Evolutionary conservation across 2,113 vertebrate genomes (phyloP).

Genomic region (Pteronura brasiliensis): DNA sequence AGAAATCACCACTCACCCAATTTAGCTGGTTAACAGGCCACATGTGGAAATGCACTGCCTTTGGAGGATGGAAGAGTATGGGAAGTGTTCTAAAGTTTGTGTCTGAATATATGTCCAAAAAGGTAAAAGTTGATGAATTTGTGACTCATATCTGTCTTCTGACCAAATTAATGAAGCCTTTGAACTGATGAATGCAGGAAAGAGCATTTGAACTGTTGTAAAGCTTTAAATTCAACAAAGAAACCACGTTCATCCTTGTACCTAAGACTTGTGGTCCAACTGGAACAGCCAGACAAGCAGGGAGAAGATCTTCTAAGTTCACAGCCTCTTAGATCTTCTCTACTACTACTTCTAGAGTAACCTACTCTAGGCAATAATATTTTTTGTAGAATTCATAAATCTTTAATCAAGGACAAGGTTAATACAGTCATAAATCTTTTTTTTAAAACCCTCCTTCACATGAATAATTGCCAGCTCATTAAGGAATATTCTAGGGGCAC

Average conservation of each 20-base stretch:
- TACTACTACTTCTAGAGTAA: not conserved
- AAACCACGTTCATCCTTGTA: not conserved
- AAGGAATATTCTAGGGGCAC: not conserved
- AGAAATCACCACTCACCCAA: constrained; percentile 87
- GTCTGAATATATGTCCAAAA: constrained; percentile 83
- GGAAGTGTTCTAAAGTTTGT: constrained; percentile 86
- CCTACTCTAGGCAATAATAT: not conserved
- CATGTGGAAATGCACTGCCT: constrained; percentile 87
- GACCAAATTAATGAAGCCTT: constrained; percentile 86
- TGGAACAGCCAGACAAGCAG: not conserved
- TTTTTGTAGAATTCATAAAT: not conserved
- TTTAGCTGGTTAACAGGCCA: constrained; percentile 88
- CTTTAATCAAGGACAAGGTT: not conserved
- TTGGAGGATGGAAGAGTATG: constrained; percentile 89
- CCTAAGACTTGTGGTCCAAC: not conserved
- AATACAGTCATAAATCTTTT: not conserved
- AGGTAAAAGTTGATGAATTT: constrained; percentile 89
- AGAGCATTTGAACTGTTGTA: constrained; percentile 89
- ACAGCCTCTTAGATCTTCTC: not conserved
- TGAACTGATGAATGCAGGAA: constrained; percentile 85
- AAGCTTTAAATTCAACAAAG: constrained; percentile 78
- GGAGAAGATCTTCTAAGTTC: not conserved
- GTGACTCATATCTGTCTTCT: constrained; percentile 84
- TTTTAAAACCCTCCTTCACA: not conserved
- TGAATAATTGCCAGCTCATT: not conserved